Conservation (phyloP, 1,140 invertebrate genomes). For the Probaryconus sp. region DNA sequence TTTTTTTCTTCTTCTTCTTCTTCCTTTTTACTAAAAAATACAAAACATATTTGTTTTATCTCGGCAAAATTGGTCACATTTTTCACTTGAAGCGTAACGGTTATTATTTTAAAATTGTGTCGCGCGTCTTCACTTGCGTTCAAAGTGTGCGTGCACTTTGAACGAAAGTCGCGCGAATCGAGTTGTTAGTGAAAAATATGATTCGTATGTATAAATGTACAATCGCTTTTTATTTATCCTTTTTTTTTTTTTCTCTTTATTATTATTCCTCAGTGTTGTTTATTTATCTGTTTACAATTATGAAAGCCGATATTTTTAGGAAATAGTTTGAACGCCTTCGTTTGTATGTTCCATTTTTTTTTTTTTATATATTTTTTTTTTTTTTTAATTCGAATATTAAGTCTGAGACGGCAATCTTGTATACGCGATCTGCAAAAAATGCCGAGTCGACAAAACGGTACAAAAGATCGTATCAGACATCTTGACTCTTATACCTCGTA, state of each 20-base stretch:
- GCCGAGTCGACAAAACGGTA: conserved; percentile 50
- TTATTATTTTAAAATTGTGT: conserved; percentile 5
- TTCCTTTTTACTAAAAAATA: conserved; percentile 39
- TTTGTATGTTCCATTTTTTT: conserved; percentile 1
- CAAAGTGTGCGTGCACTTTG: no score
- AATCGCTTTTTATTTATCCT: background rate
- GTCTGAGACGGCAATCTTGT: conserved; percentile 36
- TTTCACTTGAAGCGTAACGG: conserved; percentile 5
- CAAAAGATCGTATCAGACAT: conserved; percentile 50
- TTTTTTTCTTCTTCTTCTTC: no score
- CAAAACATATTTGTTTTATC: conserved; percentile 18
- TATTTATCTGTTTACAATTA: background rate
- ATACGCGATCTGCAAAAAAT: conserved; percentile 45
- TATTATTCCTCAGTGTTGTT: background rate
- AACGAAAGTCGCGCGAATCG: no score
- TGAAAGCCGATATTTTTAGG: conserved; percentile 17
- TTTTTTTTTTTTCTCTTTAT: no score
- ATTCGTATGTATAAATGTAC: conserved; percentile 6
- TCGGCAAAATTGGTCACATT: conserved; percentile 26
- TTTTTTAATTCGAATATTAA: conserved; percentile 28
- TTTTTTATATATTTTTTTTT: conserved; percentile 9
- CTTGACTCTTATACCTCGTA: conserved; percentile 22
- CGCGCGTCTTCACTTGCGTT: no score
- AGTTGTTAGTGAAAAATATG: background rate
- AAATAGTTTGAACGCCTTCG: conserved; percentile 23